Base-by-base conservation (phyloP, 2,797 vertebrate species). In the Rhabdomys pumilio region DNA sequence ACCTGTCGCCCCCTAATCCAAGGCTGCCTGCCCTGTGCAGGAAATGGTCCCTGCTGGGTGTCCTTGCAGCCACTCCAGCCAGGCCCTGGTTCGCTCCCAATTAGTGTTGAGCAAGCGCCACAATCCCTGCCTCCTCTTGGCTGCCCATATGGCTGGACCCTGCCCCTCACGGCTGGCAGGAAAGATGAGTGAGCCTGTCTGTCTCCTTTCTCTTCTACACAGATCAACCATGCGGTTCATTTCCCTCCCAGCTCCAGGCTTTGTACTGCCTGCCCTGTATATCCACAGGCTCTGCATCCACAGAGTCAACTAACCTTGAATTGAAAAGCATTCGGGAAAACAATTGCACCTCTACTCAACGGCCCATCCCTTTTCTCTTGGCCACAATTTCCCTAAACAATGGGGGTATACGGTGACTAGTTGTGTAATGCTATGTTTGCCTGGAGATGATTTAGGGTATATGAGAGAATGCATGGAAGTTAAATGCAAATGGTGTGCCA, bases 111-210 rank as follows among this genome's bases (percentile, higher is more conserved):
- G 90, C 96, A 80, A 84, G 93, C 83, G 72, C 75, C 29, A 31
- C 55, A 29, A 38, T 44, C 81, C 55, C 82, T 92, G 87, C 93
- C 90, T 86, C 96, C 97, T 93, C 92, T 8, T 0, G 69, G n/a
- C 65, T 67, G 93, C 59, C 95, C 96, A 97, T 93, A 96, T 97
- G 95, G 97, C 96, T 86, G 90, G 91, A 77, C 90, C 75, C 80
- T 79, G 92, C 73, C 86, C 83, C 89, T 97, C 4, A 13, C 47
- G 61, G 94, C 89, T 93, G 34, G 89, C 11, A 77, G 63, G 75
- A 65, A 38, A 55, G 55, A 38, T 15, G 59, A 93, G 53, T 15
- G n/a, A 50, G 75, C 50, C 65, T 83, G 88, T 82, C 95, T 96
- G 44, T 57, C 81, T 80, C 72, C 29, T 79, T 34, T 80, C 55